phyloP scores from a whole-genome alignment of 2,113 vertebrate genomes.

The Isurus oxyrinchus region DNA sequence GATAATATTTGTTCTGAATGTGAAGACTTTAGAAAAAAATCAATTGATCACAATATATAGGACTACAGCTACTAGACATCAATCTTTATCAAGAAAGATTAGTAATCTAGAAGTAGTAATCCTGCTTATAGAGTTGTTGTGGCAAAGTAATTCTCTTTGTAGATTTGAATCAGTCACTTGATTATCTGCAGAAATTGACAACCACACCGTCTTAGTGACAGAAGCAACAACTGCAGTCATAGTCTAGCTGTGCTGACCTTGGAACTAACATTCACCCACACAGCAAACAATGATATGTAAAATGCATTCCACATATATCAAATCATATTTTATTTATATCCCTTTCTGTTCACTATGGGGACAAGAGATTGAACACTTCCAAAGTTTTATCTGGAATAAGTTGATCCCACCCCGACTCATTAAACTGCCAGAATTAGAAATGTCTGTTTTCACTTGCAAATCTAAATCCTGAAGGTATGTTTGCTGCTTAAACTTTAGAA shows the following conservation, averaged over 20 bases:
- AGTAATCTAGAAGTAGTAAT: constrained; percentile 10
- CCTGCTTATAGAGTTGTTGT: background rate
- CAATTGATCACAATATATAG: background rate
- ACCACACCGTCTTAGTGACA: background rate
- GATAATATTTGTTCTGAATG: background rate
- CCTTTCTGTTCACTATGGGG: background rate
- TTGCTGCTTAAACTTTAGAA: background rate
- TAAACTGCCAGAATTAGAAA: background rate
- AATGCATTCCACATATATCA: background rate
- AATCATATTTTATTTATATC: constrained; percentile 36
- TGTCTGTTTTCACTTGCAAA: background rate
- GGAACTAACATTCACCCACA: background rate
- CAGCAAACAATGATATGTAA: constrained; percentile 16
- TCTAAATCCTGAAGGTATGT: background rate
- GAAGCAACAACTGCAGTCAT: background rate
- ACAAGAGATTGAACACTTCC: background rate
- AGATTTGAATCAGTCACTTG: constrained; percentile 28
- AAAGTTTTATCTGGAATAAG: background rate
- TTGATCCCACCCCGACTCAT: background rate
- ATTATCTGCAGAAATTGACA: constrained; percentile 23
- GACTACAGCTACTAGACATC: background rate
- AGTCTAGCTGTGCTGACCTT: background rate
- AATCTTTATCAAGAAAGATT: constrained; percentile 7
- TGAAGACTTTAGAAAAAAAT: background rate
- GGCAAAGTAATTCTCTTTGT: background rate